phyloP scores from a whole-genome alignment of 2,797 vertebrate genomes.

The Natrix natrix region DNA sequence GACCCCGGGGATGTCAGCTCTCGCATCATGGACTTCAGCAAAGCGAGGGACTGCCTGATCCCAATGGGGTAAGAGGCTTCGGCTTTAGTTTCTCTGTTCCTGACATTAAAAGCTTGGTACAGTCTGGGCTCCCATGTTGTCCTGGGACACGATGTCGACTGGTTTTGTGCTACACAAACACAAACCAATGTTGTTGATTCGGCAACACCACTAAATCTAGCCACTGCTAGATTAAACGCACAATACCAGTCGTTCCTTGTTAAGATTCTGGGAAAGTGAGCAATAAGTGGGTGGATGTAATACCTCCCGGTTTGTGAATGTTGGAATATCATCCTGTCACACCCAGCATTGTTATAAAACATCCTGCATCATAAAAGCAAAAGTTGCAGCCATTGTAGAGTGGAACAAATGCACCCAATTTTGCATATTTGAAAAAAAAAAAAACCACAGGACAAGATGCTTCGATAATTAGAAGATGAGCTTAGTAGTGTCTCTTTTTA shows the following conservation, averaged over 20 bases:
- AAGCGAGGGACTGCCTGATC: constrained; percentile 86
- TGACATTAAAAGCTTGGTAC: not conserved
- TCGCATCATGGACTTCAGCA: constrained; percentile 77
- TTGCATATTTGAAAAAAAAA: not conserved
- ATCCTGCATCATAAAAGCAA: not conserved
- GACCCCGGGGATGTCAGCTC: constrained; percentile 83
- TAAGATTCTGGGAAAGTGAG: not conserved
- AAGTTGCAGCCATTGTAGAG: not conserved
- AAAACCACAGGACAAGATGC: too few species aligned
- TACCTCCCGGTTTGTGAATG: not conserved
- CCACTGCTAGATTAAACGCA: not conserved
- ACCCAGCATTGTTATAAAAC: not conserved
- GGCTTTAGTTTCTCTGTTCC: not conserved
- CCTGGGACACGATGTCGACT: not conserved
- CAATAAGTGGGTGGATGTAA: not conserved
- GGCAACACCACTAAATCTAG: not conserved
- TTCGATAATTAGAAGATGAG: not conserved
- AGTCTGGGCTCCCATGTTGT: not conserved
- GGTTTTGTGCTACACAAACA: not conserved
- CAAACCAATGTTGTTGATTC: not conserved
- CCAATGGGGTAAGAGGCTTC: constrained; percentile 83
- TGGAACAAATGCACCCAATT: not conserved
- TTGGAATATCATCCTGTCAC: not conserved
- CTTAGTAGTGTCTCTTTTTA: not conserved
- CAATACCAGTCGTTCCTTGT: not conserved